Percentiles rank a stretch among this genome's conserved stretches.
Conservation (phyloP, 2,888 invertebrate species). For the Megamerina dolium region DNA sequence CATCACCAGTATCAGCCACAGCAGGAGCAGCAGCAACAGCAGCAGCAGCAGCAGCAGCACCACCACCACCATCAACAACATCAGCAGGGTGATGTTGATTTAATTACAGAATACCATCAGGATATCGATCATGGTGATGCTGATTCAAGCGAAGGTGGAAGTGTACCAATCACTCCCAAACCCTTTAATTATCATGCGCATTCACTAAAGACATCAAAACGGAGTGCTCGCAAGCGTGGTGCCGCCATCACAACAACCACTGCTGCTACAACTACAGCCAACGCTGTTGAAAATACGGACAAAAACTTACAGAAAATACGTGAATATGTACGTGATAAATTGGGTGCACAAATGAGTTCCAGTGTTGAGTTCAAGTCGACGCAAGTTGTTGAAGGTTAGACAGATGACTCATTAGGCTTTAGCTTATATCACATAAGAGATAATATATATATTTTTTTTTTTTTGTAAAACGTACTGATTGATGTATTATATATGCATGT, state of each 20-base stretch:
- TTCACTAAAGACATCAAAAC: conserved; percentile 20
- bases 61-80: conserved; percentile 17
- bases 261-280: conserved; percentile 3
- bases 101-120: neutral
- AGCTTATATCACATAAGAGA: no score
- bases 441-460: neutral
- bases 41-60: conserved; percentile 13
- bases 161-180: conserved; percentile 31
- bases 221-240: conserved; percentile 20
- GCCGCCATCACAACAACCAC: conserved; percentile 7
- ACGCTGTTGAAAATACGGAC: conserved; percentile 19
- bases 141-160: neutral
- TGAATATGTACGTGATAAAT: conserved; percentile 35
- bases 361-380: conserved; percentile 37
- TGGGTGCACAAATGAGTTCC: conserved; percentile 37
- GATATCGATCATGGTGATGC: neutral
- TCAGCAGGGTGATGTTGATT: no score
- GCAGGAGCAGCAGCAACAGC: conserved; percentile 4
- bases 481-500: neutral
- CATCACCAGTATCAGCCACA: conserved; percentile 12
- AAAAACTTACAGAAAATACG: conserved; percentile 30
- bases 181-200: conserved; percentile 48
- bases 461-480: neutral
- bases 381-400: conserved; percentile 30
- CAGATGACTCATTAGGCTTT: no score